Percentiles rank a stretch among this genome's conserved stretches.
Evolutionary conservation across 2,888 invertebrate species (phyloP).

Genomic region (Lamproptera curius): DNA sequence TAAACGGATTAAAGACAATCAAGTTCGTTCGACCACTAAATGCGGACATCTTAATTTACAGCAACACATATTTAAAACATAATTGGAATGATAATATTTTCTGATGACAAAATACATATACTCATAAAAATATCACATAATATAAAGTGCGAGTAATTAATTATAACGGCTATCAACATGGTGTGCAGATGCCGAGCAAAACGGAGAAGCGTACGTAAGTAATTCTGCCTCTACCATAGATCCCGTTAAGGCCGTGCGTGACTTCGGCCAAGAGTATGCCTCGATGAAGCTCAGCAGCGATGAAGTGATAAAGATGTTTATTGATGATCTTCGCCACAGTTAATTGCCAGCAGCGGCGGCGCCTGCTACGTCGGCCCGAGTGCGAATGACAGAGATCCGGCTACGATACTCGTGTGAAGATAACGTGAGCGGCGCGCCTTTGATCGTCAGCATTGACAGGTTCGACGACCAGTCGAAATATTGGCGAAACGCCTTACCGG

Average conservation of each 20-base stretch:
- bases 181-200: conserved; percentile 38
- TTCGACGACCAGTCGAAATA: conserved; percentile 69
- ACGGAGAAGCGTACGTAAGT: conserved; percentile 32
- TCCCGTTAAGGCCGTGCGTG: conserved; percentile 61
- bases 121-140: no score
- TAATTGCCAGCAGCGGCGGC: conserved; percentile 74
- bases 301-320: conserved; percentile 76
- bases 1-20: no score
- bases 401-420: conserved; percentile 55
- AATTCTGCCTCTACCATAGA: conserved; percentile 27
- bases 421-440: conserved; percentile 54
- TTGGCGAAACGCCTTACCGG: conserved; percentile 33
- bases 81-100: no score
- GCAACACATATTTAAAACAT: no score
- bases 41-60: no score
- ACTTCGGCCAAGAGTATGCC: conserved; percentile 63
- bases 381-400: conserved; percentile 72
- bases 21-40: no score
- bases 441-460: conserved; percentile 59
- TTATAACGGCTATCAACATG: conserved; percentile 6
- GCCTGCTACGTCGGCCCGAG: conserved; percentile 56
- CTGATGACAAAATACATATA: no score
- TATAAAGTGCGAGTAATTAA: no score
- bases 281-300: conserved; percentile 66
- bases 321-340: conserved; percentile 74